phyloP scores from a whole-genome alignment of 2,113 vertebrate species.

The Martes martes region DNA sequence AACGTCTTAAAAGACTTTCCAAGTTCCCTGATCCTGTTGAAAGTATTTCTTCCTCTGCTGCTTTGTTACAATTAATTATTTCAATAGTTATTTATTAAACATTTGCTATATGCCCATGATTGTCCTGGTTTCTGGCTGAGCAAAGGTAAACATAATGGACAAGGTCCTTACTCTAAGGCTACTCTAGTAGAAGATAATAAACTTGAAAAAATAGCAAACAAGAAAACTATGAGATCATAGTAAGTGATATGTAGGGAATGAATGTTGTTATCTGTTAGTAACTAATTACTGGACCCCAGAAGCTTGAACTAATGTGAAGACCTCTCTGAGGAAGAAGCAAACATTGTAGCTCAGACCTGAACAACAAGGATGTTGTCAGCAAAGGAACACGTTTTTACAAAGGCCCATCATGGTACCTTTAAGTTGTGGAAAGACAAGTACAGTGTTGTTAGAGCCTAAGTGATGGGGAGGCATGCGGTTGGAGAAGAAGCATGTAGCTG shows the following conservation, averaged over 20 bases:
- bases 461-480: not conserved
- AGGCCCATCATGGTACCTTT: not conserved
- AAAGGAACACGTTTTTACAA: not conserved
- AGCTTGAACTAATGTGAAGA: not conserved
- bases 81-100: not conserved
- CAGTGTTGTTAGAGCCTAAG: not conserved
- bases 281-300: not conserved
- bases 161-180: not conserved
- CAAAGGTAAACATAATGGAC: not conserved
- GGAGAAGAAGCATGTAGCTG: not conserved
- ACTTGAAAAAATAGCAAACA: not conserved
- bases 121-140: not conserved
- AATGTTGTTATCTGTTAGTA: not conserved
- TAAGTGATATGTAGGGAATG: not conserved
- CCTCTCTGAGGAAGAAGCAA: not conserved
- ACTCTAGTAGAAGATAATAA: not conserved
- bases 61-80: not conserved
- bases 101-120: not conserved
- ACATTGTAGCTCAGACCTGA: not conserved
- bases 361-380: not conserved
- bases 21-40: not conserved
- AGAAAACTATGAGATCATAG: not conserved
- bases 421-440: not conserved
- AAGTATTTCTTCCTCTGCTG: not conserved
- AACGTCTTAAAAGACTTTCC: not conserved